Evolutionary conservation across 2,888 invertebrate genomes (phyloP), one percentile per base, ranked within the genome.

Genomic region (Odiellus spinosus): DNA sequence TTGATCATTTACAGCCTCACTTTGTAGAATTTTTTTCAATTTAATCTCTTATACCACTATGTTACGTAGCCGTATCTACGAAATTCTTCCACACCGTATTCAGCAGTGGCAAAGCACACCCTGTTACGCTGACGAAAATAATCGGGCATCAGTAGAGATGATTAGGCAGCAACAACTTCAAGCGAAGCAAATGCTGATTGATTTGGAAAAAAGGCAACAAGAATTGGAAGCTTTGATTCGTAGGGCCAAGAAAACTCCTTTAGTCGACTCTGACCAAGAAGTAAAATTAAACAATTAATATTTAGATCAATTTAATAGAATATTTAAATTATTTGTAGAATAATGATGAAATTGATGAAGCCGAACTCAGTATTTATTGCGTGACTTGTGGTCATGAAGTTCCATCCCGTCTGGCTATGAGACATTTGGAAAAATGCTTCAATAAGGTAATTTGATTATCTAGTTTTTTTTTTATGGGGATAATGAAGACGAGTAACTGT

Each of bases 361-460:
- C 48, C 14, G 78, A 80, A 58, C 77, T 80, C 50, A 84, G 82
- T 44, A 84, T 88, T 75, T 88, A 88, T 64, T 96, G 96, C 66
- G 86, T 95, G 32, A 93, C 93, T 0, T 96, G 96, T 67, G 95
- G 95, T 0, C 87, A 87, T 64, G 93, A 95, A 70, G 82, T 95
- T 50, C 83, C 86, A 64, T 83, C 87, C 1, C 77, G 82, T 46
- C 83, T 85, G 0, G 93, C 91, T 0, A 77, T 93, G 17, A 85
- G 86, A 59, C 96, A 96, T 62, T 90, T 96, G 88, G 95, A 93
- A 69, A 90, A 90, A 64, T 96, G 95, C 65, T 96, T 91, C 67
- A 82, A 87, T 56, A 95, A 95, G 69, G 76, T 76, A 62, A 56
- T 42, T 44, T 15, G 33, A 17, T 21, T 49, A 21, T 12, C 17